Conservation (phyloP, 2,113 vertebrate genomes). For the Xiphias gladius region DNA sequence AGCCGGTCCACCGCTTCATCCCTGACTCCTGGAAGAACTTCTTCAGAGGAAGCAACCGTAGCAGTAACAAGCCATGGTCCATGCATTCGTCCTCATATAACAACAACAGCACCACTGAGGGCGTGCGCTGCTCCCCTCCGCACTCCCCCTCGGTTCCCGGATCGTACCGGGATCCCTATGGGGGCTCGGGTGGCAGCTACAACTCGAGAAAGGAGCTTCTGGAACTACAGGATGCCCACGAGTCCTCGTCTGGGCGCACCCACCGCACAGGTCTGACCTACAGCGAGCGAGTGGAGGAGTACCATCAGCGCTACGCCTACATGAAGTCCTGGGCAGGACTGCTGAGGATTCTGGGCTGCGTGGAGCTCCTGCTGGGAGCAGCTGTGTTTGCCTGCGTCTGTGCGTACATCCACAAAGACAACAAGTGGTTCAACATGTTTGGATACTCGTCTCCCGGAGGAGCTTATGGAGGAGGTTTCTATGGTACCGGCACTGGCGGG, state of each 20-base stretch:
- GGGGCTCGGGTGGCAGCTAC: constrained; percentile 86
- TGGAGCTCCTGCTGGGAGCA: constrained; percentile 92
- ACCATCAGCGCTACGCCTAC: constrained; percentile 89
- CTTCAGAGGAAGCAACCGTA: constrained; percentile 84
- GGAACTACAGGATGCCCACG: constrained; percentile 74
- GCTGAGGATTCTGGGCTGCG: constrained; percentile 91
- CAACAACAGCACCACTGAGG: constrained; percentile 83
- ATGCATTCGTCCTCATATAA: constrained; percentile 79
- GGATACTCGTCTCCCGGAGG: constrained; percentile 91
- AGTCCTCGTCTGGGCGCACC: constrained; percentile 83
- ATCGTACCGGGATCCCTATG: constrained; percentile 85
- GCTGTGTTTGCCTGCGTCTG: constrained; percentile 96
- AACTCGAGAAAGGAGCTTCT: constrained; percentile 86
- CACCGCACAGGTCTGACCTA: constrained; percentile 85
- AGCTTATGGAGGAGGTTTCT: constrained; percentile 53
- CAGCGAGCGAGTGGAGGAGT: constrained; percentile 90
- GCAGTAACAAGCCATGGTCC: constrained; percentile 79
- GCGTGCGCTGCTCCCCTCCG: constrained; percentile 91
- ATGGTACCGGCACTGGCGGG: constrained; percentile 70
- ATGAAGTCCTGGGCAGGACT: constrained; percentile 99
- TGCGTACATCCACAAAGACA: constrained; percentile 97
- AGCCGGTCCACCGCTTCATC: constrained; percentile 93
- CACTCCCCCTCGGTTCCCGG: constrained; percentile 83
- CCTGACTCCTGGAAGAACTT: constrained; percentile 98
- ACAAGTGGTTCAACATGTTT: constrained; percentile 95